phyloP scores from a whole-genome alignment of 2,113 vertebrate species.

The Lynx canadensis region DNA sequence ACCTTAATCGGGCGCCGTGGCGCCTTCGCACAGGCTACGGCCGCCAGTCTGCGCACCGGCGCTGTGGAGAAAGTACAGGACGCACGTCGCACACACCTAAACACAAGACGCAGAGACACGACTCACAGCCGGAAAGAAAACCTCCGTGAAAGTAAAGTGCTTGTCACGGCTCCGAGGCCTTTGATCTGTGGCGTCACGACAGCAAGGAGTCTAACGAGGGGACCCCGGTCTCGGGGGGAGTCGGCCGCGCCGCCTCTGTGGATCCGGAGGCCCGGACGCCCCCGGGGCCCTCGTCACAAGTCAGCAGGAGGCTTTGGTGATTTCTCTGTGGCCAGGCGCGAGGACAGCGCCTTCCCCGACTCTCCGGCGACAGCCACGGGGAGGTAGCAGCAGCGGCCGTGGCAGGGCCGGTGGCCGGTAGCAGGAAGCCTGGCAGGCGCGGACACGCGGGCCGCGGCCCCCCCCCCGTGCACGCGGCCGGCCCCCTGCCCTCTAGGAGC shows the following conservation, averaged over 20 bases:
- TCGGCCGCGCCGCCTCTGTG: neutral
- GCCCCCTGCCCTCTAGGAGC: slow-evolving; percentile 65
- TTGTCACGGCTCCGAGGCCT: slow-evolving; percentile 81
- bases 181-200: slow-evolving; percentile 78
- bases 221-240: neutral
- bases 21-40: slow-evolving; percentile 84
- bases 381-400: neutral
- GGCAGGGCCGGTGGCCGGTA: rapidly evolving
- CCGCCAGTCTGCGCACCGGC: slow-evolving; percentile 78
- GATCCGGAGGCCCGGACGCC: slow-evolving; percentile 62
- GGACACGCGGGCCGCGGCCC: neutral
- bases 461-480: neutral
- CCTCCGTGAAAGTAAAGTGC: slow-evolving; percentile 86
- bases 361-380: neutral
- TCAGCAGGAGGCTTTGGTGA: slow-evolving; percentile 78
- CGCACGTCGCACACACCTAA: slow-evolving; percentile 36
- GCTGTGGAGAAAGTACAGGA: slow-evolving; percentile 69
- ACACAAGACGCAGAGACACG: neutral
- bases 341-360: neutral
- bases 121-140: slow-evolving; percentile 80
- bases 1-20: slow-evolving; percentile 81
- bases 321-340: slow-evolving; percentile 74
- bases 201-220: slow-evolving; percentile 33
- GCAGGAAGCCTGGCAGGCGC: neutral
- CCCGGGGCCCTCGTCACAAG: neutral